Base-by-base conservation (phyloP, 2,888 invertebrate species). In the Hemaris fuciformis region DNA sequence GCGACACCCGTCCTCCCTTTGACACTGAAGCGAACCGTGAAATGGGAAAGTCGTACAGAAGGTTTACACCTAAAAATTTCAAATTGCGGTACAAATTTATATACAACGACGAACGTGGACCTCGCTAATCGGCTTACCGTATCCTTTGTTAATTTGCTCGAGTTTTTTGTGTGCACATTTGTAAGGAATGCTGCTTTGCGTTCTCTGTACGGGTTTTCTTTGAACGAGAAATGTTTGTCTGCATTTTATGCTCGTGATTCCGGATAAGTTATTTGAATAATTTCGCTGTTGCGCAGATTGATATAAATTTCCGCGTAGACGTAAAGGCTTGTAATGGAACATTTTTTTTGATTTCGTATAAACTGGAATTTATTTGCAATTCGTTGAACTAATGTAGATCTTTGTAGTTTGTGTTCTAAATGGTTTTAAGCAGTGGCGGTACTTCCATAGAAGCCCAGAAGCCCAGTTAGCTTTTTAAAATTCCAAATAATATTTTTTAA, bases 1-100 rank as follows among this genome's bases (percentile, higher is more conserved):
- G 73, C 75, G 75, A 73, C 74, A 65, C 73, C 64, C 61, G 67
- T 72, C 68, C 70, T 67, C 64, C 66, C 72, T 71, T 67, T 65
- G 70, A 69, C 67, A 68, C 69, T 68, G 53, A 31, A 53, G 31
- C 53, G 31, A 53, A 46, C 31, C 23, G 46, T 38, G 38, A 48
- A 38, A 23, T 22, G 38, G 25, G 46, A 46, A n/a, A 22, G 22
- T 22, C 20, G 31, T 48, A 34, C 18, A 59, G 13, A 34, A 38
- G 38, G 46, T 46, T 34, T 59, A 34, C 59, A 45, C 60, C 34
- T 48, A 62, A 57, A 60, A 59, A 23, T 38, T 59, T 45, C 25
- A 38, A 53, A 53, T 31, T 27, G 10, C 10, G 27, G 13, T 18
- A 10, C 15, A 53, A 53, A 53, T 38, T 10, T 38, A 38, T n/a